Conservation (phyloP, 2,797 vertebrate genomes). For the Sebastes nivosus region DNA sequence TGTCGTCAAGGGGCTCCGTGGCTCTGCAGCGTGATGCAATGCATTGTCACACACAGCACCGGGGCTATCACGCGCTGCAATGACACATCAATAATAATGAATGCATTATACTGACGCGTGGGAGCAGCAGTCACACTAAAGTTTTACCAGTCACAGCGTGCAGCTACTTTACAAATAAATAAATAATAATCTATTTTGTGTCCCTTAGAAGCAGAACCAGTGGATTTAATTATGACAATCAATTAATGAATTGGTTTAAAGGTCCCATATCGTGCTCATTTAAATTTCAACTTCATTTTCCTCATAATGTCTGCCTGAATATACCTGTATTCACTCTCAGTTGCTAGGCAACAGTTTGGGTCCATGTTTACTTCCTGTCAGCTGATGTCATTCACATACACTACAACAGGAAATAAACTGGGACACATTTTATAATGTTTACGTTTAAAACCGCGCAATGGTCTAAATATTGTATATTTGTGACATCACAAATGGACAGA, state of each 20-base stretch:
- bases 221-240: background rate
- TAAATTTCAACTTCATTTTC: too few species aligned
- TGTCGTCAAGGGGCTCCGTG: background rate
- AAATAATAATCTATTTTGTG: background rate
- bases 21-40: slow-evolving; percentile 51
- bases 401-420: too few species aligned
- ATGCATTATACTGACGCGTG: background rate
- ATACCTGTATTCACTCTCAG: too few species aligned
- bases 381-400: too few species aligned
- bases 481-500: too few species aligned
- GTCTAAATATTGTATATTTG: too few species aligned
- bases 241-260: background rate
- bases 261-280: too few species aligned
- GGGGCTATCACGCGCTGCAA: background rate
- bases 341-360: too few species aligned
- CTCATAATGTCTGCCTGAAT: too few species aligned
- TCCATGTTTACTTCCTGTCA: too few species aligned
- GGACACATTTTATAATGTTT: too few species aligned
- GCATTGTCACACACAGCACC: background rate
- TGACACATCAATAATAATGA: slow-evolving; percentile 1
- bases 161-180: background rate
- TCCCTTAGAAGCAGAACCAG: background rate
- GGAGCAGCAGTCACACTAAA: background rate
- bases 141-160: background rate
- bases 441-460: too few species aligned